phyloP scores from a whole-genome alignment of 2,797 vertebrate species.

The Geotrypetes seraphini region DNA sequence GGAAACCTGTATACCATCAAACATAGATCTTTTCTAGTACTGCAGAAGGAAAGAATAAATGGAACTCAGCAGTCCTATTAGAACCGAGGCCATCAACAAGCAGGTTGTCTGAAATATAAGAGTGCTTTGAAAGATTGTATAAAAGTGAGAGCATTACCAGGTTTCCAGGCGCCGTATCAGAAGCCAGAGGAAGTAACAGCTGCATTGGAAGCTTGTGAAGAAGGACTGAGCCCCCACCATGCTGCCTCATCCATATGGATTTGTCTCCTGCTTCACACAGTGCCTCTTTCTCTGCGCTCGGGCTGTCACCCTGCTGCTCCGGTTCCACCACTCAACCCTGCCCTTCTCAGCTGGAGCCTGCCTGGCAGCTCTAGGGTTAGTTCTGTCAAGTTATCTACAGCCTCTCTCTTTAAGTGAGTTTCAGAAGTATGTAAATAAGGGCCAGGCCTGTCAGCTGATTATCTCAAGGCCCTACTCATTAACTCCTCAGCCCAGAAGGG shows the following conservation, averaged over 20 bases:
- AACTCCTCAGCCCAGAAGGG: too few species aligned
- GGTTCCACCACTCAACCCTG: not conserved
- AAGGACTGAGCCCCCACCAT: slow-evolving; percentile 43
- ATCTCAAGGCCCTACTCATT: too few species aligned
- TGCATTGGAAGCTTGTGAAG: slow-evolving; percentile 17
- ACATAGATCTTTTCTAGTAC: too few species aligned
- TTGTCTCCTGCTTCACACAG: slow-evolving; percentile 14
- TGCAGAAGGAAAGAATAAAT: not conserved
- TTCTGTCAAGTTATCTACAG: too few species aligned
- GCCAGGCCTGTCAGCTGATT: too few species aligned
- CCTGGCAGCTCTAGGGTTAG: too few species aligned
- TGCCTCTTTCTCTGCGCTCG: not conserved
- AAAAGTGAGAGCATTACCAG: slow-evolving; percentile 2
- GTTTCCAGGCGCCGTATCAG: slow-evolving; percentile 4
- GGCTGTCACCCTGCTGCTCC: not conserved
- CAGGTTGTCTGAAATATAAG: too few species aligned
- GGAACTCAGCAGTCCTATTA: not conserved
- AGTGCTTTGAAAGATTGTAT: too few species aligned
- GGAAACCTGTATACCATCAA: too few species aligned
- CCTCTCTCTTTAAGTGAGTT: too few species aligned
- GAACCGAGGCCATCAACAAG: not conserved
- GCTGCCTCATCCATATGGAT: slow-evolving; percentile 34
- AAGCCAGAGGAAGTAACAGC: slow-evolving; percentile 10
- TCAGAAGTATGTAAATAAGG: too few species aligned
- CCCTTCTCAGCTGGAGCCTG: not conserved